A percentile compares a stretch with the other conserved stretches of the same genome.
Conservation (phyloP, 2,797 vertebrate species). For the Caiman crocodilus region DNA sequence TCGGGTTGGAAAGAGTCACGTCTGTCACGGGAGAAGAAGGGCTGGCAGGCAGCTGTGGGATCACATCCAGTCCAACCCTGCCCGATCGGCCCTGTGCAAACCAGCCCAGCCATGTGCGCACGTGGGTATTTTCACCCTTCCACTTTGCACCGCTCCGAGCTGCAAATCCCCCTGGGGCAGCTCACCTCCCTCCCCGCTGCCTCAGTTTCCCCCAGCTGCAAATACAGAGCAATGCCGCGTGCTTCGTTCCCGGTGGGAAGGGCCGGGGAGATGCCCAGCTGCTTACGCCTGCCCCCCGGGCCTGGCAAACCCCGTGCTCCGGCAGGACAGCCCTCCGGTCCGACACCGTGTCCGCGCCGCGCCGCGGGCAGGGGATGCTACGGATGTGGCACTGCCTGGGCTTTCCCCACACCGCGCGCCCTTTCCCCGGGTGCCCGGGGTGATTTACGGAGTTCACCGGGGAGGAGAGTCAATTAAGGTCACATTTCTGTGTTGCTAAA, state of each 20-base stretch:
- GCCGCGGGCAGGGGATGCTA: fast-evolving
- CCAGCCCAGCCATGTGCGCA: no score
- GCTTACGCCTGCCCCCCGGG: no score
- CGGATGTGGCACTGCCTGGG: background rate
- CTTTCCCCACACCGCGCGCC: background rate
- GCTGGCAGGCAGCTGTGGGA: no score
- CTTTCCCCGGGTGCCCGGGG: slow-evolving; percentile 63
- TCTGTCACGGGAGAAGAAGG: no score
- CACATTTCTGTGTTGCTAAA: slow-evolving; percentile 98
- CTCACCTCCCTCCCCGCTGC: background rate
- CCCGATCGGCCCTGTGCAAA: no score
- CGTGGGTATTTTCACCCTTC: background rate
- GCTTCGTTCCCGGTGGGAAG: no score
- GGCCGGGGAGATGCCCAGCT: no score
- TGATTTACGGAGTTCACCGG: slow-evolving; percentile 82
- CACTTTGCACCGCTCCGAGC: no score
- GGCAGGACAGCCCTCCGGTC: no score
- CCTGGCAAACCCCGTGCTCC: background rate
- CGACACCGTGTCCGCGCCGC: no score
- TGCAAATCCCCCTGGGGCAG: background rate
- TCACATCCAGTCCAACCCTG: no score
- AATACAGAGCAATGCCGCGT: background rate
- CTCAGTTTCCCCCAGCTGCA: background rate
- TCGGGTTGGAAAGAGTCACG: no score
- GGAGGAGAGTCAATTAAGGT: slow-evolving; percentile 97